Percentiles rank a stretch among this genome's conserved stretches.
Conservation (phyloP, 2,113 vertebrate species). For the Stictonetta naevosa region DNA sequence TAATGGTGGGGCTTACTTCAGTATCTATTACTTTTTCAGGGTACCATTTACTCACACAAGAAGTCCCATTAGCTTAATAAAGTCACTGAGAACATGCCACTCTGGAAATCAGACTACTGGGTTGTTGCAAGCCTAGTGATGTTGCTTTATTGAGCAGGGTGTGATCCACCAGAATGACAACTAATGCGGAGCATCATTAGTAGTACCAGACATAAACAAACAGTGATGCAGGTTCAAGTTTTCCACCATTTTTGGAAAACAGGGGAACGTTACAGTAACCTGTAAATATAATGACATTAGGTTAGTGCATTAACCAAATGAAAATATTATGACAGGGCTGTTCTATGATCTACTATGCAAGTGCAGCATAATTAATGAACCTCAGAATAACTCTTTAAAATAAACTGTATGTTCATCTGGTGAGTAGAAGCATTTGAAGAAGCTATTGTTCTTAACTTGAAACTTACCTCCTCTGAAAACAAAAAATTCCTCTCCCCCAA, state of each 20-base stretch:
- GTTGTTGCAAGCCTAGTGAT: not conserved
- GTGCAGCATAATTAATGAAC: not conserved
- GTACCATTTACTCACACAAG: not conserved
- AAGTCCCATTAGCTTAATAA: not conserved
- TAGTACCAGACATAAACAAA: slow-evolving; percentile 82
- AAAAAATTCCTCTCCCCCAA: not conserved
- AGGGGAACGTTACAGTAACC: slow-evolving; percentile 87
- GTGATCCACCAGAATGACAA: not conserved
- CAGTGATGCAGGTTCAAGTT: slow-evolving; percentile 81
- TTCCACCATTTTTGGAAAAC: slow-evolving; percentile 73
- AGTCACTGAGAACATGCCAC: not conserved
- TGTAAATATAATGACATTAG: slow-evolving; percentile 52
- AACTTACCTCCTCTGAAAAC: not conserved
- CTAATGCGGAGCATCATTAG: not conserved
- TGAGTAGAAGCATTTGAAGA: not conserved
- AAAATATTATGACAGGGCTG: not conserved
- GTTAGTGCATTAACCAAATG: not conserved
- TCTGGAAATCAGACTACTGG: not conserved
- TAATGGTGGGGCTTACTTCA: not conserved
- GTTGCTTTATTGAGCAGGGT: slow-evolving; percentile 68
- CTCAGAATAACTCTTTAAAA: not conserved
- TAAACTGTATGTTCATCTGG: not conserved
- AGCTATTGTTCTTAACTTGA: not conserved
- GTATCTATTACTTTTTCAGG: not conserved
- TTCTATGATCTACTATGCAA: not conserved